Percentiles rank a stretch among this genome's conserved stretches.
These are phyloP conservation scores for Torymus auratus DNA, from an alignment of 2,888 invertebrate species.

Conservation along the genomic window DNA sequence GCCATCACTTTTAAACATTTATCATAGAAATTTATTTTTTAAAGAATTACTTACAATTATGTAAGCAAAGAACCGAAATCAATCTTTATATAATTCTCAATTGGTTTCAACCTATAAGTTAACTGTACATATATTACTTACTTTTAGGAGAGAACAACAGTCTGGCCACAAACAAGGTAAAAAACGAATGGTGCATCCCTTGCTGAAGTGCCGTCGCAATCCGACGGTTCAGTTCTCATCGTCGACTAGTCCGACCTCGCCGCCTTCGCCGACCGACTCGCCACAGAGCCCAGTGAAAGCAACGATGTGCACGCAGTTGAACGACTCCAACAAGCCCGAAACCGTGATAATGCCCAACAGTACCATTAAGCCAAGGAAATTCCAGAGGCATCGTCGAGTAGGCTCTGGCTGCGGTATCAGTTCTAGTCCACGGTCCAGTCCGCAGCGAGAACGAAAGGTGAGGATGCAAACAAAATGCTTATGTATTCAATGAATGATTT, in stretches of 20 bases:
- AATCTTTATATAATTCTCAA: no score
- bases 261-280: slow-evolving; percentile 70
- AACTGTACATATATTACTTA: not conserved
- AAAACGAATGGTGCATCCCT: slow-evolving; percentile 79
- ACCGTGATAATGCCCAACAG: slow-evolving; percentile 77
- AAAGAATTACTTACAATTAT: no score
- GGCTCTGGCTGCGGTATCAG: slow-evolving; percentile 82
- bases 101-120: no score
- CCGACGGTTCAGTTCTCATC: slow-evolving; percentile 69
- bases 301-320: slow-evolving; percentile 80
- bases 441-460: slow-evolving; percentile 79
- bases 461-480: slow-evolving; percentile 5
- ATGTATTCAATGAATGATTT: not conserved
- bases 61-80: no score
- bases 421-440: slow-evolving; percentile 77
- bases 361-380: slow-evolving; percentile 77
- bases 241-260: slow-evolving; percentile 70
- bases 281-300: slow-evolving; percentile 80
- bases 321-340: slow-evolving; percentile 80
- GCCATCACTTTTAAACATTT: no score
- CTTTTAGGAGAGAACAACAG: slow-evolving; percentile 79
- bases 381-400: slow-evolving; percentile 79
- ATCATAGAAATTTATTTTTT: no score
- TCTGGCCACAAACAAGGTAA: slow-evolving; percentile 76
- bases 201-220: slow-evolving; percentile 75